Evolutionary conservation across 2,113 vertebrate species (phyloP), one percentile per base, ranked within the genome.

Genomic region (Eurypyga helias): DNA sequence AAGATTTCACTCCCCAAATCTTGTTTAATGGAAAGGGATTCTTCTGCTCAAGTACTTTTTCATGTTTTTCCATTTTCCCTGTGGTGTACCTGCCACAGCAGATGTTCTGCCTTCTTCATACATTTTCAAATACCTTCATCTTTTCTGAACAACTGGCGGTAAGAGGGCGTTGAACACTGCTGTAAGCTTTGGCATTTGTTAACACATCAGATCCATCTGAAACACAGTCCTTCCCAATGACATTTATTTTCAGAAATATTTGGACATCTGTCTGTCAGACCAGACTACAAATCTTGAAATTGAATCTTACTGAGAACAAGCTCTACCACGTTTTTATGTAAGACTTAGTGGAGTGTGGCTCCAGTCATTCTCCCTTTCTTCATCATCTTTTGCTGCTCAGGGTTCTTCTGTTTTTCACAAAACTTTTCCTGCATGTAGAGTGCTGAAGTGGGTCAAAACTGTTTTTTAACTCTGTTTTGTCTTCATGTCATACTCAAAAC

Each of bases 241-340:
- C 51, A 69, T 92, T 95, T 89, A 66, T 89, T 94, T 93, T 75
- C 26, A 43, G 75, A 89, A 83, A 34, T 41, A 71, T 90, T 90
- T 88, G 90, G 76, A 78, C 33, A 71, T 92, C 51, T 70, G 54
- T 90, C 48, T 75, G 54, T 75, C 80, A 89, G 60, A 86, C 60
- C 64, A 83, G 90, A 90, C 52, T 84, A 65, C 57, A 84, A 13
- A 87, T 79, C 23, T 52, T 48, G 49, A 73, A 79, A 52, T 23
- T 41, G 28, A 92, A 84, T 70, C 78, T 91, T 81, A 51, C 36
- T 84, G 60, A 29, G 57, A 94, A 84, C 57, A 13, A 87, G 15
- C 15, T 49, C 33, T 83, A 61, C 21, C 7, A 3, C 15, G 15
- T 64, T 54, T 84, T 88, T 84, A 67, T 1, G 0, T 75, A 79